A percentile compares a stretch with the other conserved stretches of the same genome.
phyloP scores from a whole-genome alignment of 2,113 vertebrate species.

The Catagonus wagneri region DNA sequence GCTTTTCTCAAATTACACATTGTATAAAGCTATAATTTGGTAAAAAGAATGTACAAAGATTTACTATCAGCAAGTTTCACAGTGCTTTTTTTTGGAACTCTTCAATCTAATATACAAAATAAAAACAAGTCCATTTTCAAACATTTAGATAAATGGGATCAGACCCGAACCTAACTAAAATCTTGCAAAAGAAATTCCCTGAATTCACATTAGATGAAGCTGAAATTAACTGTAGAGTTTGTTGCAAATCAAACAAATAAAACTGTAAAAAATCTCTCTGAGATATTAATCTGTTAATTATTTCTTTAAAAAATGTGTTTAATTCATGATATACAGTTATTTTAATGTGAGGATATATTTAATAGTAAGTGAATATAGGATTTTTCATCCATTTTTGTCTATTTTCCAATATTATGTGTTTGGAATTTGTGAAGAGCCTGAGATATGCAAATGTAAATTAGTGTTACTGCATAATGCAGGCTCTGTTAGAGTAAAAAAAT shows the following conservation, averaged over 20 bases:
- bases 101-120: neutral
- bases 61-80: neutral
- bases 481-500: neutral
- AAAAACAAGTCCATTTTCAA: conserved; percentile 29
- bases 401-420: neutral
- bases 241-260: neutral
- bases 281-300: neutral
- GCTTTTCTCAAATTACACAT: neutral
- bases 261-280: neutral
- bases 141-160: conserved; percentile 41
- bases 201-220: conserved; percentile 23
- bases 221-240: neutral
- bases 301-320: neutral
- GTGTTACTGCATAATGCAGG: neutral
- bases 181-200: neutral
- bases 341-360: neutral
- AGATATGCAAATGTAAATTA: neutral
- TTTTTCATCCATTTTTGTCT: neutral
- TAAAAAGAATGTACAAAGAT: neutral
- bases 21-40: neutral
- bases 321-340: neutral
- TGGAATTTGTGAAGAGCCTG: neutral
- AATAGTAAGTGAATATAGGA: neutral
- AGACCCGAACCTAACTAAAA: neutral
- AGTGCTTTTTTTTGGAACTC: neutral